Conservation (phyloP, 1,140 invertebrate species). For the Steinernema feltiae region DNA sequence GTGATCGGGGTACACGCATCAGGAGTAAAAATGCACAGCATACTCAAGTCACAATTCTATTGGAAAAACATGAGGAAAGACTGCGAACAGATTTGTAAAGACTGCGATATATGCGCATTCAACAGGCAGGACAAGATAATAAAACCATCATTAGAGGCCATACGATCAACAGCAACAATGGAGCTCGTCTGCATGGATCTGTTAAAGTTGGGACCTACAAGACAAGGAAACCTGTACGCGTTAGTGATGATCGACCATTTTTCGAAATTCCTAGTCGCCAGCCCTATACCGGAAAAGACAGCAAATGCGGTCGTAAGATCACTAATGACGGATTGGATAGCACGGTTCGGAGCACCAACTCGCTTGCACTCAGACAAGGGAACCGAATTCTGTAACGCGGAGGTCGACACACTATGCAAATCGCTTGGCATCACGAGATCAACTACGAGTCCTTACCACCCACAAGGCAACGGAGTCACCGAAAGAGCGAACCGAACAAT, state of each 20-base stretch:
- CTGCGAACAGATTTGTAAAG: not conserved
- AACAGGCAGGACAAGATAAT: not conserved
- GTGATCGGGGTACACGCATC: not conserved
- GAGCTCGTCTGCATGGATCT: conserved; percentile 13
- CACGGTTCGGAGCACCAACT: not conserved
- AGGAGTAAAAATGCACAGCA: not conserved
- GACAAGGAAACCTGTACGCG: conserved; percentile 3
- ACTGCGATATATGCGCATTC: not conserved
- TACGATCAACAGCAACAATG: not conserved
- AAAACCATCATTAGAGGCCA: not conserved
- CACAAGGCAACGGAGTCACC: not conserved
- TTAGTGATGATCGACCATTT: conserved; percentile 19
- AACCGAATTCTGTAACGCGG: not conserved
- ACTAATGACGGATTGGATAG: conserved; percentile 11
- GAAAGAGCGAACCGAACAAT: not conserved
- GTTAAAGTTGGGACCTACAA: conserved; percentile 6
- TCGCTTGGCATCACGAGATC: not conserved
- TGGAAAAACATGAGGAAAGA: conserved; percentile 5
- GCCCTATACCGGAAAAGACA: conserved; percentile 2
- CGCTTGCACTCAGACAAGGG: conserved; percentile 14
- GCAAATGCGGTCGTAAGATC: conserved; percentile 3
- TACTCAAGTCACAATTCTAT: not conserved
- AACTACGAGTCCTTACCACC: not conserved
- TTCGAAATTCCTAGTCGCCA: conserved; percentile 6
- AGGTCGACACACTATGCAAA: not conserved